Base-by-base conservation (phyloP, 1,140 invertebrate species). In the Schmidtea mediterranea region DNA sequence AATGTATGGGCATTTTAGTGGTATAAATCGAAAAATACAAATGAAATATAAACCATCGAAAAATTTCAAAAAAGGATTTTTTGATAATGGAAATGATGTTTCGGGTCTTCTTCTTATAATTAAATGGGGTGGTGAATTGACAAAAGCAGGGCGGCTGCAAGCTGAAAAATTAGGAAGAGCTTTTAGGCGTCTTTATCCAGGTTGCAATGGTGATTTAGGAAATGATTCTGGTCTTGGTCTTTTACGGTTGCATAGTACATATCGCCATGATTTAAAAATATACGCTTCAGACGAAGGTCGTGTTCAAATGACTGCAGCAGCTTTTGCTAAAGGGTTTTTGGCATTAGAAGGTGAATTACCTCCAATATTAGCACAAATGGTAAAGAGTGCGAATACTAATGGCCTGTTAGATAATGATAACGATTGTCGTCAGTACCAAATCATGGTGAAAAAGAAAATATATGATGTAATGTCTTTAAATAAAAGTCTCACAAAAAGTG, bases 21-120 rank as follows among this genome's bases (percentile, higher is more conserved):
- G 92, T 15, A 98, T 98, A 53, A 98, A 98, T 73, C 75, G 92
- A 43, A 98, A 98, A 71, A 86, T 98, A 36, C 92, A 98, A 71
- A 78, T 98, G 72, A 98, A 98, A 67, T 97, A 97, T 67, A 84
- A 95, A 66, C 90, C 89, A 2, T 76, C 82, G 57, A 86, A 86
- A 1, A 73, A 82, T 51, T 83, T 84, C 12, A 74, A 83, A 57
- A 77, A 79, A 53, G 87, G 82, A 52, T 86, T 80, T 6, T 32
- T 32, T 32, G 26, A 32, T 61, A 87, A 81, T 55, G 86, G 94
- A 72, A 82, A 87, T 73, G 82, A 80, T 80, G 76, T 72, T 36
- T 38, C 62, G 8, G 62, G 59, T 5, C 51, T 66, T 8, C 54
- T 64, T 1, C 68, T 97, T 36, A 95, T 98, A 53, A 68, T 97